Base-by-base conservation (phyloP, 2,888 invertebrate species). In the Phyto melanocephala region DNA sequence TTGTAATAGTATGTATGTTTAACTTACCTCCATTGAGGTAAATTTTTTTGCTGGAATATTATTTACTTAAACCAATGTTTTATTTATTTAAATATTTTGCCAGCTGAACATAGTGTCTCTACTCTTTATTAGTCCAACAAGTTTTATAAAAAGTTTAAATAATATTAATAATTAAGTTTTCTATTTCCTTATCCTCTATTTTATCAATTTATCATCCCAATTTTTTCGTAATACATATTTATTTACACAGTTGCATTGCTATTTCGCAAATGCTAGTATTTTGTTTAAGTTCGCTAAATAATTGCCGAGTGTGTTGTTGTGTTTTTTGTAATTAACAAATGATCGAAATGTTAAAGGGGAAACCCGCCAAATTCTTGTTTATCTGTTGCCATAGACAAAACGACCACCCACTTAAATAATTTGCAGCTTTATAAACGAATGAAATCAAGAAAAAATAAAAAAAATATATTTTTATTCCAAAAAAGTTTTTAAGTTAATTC, bases 281-380 rank as follows among this genome's bases (percentile, higher is more conserved):
- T 11, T 70, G 4, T 10, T 24, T 20, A n/a, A 58, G 58, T 63
- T 70, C 75, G 75, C 75, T 75, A 15, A 47, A 42, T 60, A 67
- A 42, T 67, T 58, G 70, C 47, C 20, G 52, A 54, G 65, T 56
- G 67, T 58, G 20, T 71, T 63, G 37, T 24, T 37, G 0, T 63
- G 7, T 68, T 28, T 71, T 45, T 35, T 20, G 47, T 70, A 81
- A 67, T 77, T 77, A 81, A 81, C 77, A 81, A 81, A 81, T 77
- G 76, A 71, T 71, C 71, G 62, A 67, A 71, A 81, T 81, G 81
- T 81, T 77, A 81, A 81, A 81, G 76, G 81, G 81, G 81, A 81
- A 56, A 71, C 67, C 80, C 81, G 77, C 81, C 81, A 81, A 65
- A 77, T 67, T 77, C 71, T 77, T 81, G 81, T 81, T 81, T 77